phyloP scores from a whole-genome alignment of 2,888 invertebrate genomes.

The Drosophila phalerata region DNA sequence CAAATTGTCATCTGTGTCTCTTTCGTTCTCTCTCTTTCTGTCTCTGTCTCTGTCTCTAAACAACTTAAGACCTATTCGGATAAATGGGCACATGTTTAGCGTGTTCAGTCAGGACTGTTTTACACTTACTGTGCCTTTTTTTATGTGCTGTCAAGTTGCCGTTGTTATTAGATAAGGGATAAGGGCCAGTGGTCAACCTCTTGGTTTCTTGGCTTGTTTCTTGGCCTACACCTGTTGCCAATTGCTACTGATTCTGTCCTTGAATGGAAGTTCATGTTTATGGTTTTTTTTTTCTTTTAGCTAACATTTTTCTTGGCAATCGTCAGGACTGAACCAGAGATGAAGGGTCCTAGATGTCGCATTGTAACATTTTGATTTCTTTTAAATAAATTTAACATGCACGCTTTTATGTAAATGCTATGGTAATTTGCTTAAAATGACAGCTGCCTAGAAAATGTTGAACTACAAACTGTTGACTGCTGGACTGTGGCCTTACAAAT shows the following conservation, averaged over 20 bases:
- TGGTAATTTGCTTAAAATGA: slow-evolving; percentile 66
- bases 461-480: slow-evolving; percentile 22
- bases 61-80: slow-evolving; percentile 68
- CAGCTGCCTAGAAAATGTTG: slow-evolving; percentile 9
- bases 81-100: slow-evolving; percentile 62
- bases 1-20: slow-evolving; percentile 41
- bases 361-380: slow-evolving; percentile 63
- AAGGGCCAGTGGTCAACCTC: slow-evolving; percentile 54
- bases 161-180: slow-evolving; percentile 66
- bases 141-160: slow-evolving; percentile 61
- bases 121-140: slow-evolving; percentile 39
- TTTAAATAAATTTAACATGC: slow-evolving; percentile 79
- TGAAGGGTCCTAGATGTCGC: slow-evolving; percentile 60
- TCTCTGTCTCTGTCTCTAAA: slow-evolving; percentile 32
- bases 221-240: slow-evolving; percentile 76
- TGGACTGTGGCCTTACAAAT: neutral
- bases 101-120: slow-evolving; percentile 42
- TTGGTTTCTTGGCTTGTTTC: slow-evolving; percentile 54
- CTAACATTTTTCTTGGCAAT: slow-evolving; percentile 52
- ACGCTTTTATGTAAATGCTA: slow-evolving; percentile 78
- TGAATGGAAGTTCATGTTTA: slow-evolving; percentile 72
- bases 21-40: slow-evolving; percentile 18
- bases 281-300: slow-evolving; percentile 51
- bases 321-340: slow-evolving; percentile 41
- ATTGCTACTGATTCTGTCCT: slow-evolving; percentile 52